Base-by-base conservation (phyloP, 2,113 vertebrate species). In the Podarcis raffonei region DNA sequence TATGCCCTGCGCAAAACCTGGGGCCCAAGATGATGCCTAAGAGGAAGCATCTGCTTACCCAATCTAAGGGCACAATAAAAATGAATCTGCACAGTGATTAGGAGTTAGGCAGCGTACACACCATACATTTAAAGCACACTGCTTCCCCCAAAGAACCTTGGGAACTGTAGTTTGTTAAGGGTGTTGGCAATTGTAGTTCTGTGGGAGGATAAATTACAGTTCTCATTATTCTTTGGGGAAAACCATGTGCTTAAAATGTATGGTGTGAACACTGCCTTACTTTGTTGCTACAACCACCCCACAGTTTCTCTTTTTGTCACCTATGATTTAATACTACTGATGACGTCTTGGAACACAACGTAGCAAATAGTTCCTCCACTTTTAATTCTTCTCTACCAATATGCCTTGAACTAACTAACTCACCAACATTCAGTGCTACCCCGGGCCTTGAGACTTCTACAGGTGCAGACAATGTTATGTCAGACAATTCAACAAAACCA, bases 261-360 rank as follows among this genome's bases (percentile, higher is more conserved):
- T 53, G 48, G 1, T 53, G 48, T 12, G 48, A 53, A 53, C 48
- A 2, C 48, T 53, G 48, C 9, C 48, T 53, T 53, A 53, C 48
- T 53, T 53, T 53, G 48, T 48, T 0, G 0, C 71, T 6, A n/a
- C 0, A 5, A 35, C 1, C 42, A 1, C 4, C 71, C 7, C 75
- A 48, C 42, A 27, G 13, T 30, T 78, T 39, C 18, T 0, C 39
- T 20, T 59, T 80, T 11, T n/a, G 39, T 5, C 42, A 78, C 16
- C 3, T 78, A 11, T 30, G 76, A 78, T 23, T 23, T 11, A 27
- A 27, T 78, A 48, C 23, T 30, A 48, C 25, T 1, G 42, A 53
- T 27, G 72, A n/a, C 32, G 15, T 2, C 66, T 48, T 53, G 3
- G 3, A 72, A 57, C 25, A 25, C 53, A 32, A 82, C 23, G 62